Conservation (phyloP, 2,113 vertebrate species). For the Onychostoma macrolepis region DNA sequence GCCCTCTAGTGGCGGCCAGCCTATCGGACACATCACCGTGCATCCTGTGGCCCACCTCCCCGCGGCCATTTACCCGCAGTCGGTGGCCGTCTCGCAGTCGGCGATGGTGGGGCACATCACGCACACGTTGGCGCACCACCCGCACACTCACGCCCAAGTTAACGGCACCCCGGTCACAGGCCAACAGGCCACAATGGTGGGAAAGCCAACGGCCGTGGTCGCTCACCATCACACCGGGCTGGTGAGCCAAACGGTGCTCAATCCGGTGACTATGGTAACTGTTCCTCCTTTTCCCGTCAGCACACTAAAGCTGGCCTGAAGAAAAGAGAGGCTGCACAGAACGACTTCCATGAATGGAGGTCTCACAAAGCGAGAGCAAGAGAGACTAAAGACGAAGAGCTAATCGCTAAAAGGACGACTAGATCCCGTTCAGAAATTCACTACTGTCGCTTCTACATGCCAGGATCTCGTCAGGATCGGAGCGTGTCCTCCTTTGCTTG, state of each 20-base stretch:
- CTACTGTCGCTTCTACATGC: background rate
- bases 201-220: constrained; percentile 77
- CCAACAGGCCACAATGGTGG: constrained; percentile 80
- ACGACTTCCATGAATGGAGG: background rate
- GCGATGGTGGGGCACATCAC: constrained; percentile 90
- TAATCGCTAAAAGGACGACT: background rate
- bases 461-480: background rate
- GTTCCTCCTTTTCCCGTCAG: constrained; percentile 93
- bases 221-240: constrained; percentile 87
- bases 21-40: constrained; percentile 96
- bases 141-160: constrained; percentile 80
- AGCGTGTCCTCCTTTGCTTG: background rate
- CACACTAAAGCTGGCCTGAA: constrained; percentile 93
- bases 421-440: background rate
- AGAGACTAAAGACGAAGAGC: background rate
- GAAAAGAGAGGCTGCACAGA: background rate
- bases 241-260: constrained; percentile 91
- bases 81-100: constrained; percentile 86
- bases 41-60: constrained; percentile 85
- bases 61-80: constrained; percentile 84
- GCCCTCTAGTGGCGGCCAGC: constrained; percentile 86
- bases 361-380: background rate
- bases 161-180: constrained; percentile 76
- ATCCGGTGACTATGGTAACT: constrained; percentile 96
- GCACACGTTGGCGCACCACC: constrained; percentile 88